Conservation (phyloP, 2,113 vertebrate species). For the Thamnaconus septentrionalis region DNA sequence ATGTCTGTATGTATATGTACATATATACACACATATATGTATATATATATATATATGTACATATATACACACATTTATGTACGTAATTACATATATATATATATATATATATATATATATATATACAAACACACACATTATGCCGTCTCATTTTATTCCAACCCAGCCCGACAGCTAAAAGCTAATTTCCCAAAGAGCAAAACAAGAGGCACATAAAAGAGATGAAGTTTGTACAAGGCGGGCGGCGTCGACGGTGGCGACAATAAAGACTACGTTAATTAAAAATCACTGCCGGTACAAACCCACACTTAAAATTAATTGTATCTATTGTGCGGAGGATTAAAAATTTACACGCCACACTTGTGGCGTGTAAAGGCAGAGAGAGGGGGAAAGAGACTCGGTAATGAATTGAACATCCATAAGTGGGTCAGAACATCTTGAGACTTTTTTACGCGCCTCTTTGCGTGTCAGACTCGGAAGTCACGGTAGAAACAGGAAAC, state of each 20-base stretch:
- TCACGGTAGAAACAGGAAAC: slow-evolving; percentile 17
- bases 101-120: too few species aligned
- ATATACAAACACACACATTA: not conserved
- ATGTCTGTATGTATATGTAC: too few species aligned
- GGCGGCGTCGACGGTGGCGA: slow-evolving; percentile 18
- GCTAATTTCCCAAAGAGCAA: slow-evolving; percentile 22
- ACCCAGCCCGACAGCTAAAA: slow-evolving; percentile 26
- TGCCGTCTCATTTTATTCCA: slow-evolving; percentile 31
- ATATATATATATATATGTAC: too few species aligned
- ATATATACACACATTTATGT: too few species aligned
- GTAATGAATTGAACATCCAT: too few species aligned
- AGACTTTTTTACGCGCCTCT: not conserved
- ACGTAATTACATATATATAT: too few species aligned
- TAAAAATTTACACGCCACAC: slow-evolving; percentile 9
- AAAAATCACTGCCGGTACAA: slow-evolving; percentile 51
- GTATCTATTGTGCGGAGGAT: slow-evolving; percentile 43
- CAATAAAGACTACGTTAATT: slow-evolving; percentile 48
- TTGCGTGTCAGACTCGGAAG: slow-evolving; percentile 16
- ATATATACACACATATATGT: too few species aligned
- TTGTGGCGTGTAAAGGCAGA: too few species aligned
- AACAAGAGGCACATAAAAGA: slow-evolving; percentile 46
- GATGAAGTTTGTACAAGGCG: slow-evolving; percentile 29
- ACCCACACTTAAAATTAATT: slow-evolving; percentile 54
- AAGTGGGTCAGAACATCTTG: too few species aligned
- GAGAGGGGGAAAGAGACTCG: too few species aligned